phyloP scores from a whole-genome alignment of 2,113 vertebrate species.

The Leptodactylus fuscus region DNA sequence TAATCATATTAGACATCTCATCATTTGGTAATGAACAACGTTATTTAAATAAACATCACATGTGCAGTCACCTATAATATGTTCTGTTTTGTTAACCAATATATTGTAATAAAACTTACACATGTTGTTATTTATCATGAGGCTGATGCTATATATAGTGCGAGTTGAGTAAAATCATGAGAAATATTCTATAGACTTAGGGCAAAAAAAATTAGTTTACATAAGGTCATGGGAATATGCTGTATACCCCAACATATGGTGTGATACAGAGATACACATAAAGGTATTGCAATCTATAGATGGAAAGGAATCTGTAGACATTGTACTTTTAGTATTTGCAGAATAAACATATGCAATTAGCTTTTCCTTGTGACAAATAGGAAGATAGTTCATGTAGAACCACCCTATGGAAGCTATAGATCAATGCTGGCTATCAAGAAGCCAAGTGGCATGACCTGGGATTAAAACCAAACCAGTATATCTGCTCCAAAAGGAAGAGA shows the following conservation, averaged over 20 bases:
- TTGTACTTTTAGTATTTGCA: too few relatives aligned
- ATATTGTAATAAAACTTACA: background rate
- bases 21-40: slow-evolving; percentile 20
- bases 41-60: slow-evolving; percentile 20
- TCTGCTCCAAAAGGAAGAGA: too few relatives aligned
- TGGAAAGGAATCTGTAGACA: too few relatives aligned
- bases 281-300: too few relatives aligned
- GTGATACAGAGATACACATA: background rate
- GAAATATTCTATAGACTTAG: background rate
- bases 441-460: too few relatives aligned
- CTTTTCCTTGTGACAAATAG: too few relatives aligned
- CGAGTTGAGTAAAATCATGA: background rate
- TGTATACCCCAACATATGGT: background rate
- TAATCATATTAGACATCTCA: slow-evolving; percentile 28
- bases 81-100: slow-evolving; percentile 29
- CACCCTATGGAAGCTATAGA: too few relatives aligned
- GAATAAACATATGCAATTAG: too few relatives aligned
- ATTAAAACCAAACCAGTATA: too few relatives aligned
- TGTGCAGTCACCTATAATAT: slow-evolving; percentile 1
- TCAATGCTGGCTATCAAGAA: too few relatives aligned
- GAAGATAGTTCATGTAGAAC: too few relatives aligned
- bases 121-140: background rate
- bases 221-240: background rate
- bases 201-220: background rate
- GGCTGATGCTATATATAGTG: background rate